Percentiles rank a stretch among this genome's conserved stretches.
These are phyloP conservation scores for Xyrichtys novacula DNA, from an alignment of 2,797 vertebrate genomes.

Conservation along the genomic window DNA sequence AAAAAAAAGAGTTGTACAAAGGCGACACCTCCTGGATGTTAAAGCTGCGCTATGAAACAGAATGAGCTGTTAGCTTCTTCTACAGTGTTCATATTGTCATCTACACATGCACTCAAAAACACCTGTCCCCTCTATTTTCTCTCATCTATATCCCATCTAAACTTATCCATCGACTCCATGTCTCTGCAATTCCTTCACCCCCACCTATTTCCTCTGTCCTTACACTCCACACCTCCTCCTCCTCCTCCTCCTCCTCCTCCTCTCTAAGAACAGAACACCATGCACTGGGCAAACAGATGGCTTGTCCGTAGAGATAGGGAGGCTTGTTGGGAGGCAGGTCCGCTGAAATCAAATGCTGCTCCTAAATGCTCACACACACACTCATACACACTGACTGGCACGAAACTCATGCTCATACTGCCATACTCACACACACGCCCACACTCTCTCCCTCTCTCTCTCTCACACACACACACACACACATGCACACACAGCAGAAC, in stretches of 20 bases:
- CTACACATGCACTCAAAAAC: slow-evolving; percentile 39
- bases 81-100: too few species aligned
- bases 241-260: slow-evolving; percentile 52
- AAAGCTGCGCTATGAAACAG: too few species aligned
- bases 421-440: slow-evolving; percentile 30
- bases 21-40: too few species aligned
- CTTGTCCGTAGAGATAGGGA: slow-evolving; percentile 84
- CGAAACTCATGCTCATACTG: slow-evolving; percentile 62
- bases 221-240: slow-evolving; percentile 41
- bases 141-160: slow-evolving; percentile 40
- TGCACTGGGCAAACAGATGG: slow-evolving; percentile 87
- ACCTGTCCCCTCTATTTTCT: slow-evolving; percentile 31
- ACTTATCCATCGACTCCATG: slow-evolving; percentile 43
- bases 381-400: slow-evolving; percentile 47
- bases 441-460: slow-evolving; percentile 28
- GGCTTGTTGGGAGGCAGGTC: slow-evolving; percentile 84
- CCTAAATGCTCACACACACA: slow-evolving; percentile 71
- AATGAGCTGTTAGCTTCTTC: too few species aligned
- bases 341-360: slow-evolving; percentile 84
- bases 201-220: slow-evolving; percentile 47
- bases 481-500: slow-evolving; percentile 66
- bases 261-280: slow-evolving; percentile 82
- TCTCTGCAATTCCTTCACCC: slow-evolving; percentile 60
- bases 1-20: too few species aligned
- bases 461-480: slow-evolving; percentile 30